Evolutionary conservation across 2,113 vertebrate genomes (phyloP), one percentile per base, ranked within the genome.

Genomic region (Cygnus buccinator): DNA sequence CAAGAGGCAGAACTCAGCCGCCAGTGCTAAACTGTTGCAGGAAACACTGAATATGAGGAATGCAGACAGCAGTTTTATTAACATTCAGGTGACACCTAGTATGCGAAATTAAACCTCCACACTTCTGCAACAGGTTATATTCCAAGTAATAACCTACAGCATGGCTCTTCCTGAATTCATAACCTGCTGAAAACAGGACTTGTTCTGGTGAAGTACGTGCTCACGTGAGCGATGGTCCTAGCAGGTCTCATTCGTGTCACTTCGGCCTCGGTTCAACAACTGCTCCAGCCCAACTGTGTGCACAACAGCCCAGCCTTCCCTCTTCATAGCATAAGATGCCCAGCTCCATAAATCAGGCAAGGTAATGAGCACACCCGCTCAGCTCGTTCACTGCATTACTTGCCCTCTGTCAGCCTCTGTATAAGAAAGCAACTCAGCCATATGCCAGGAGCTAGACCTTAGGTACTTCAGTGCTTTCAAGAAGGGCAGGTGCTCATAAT

Each of bases 331-430:
- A 22, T 11, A 37, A 71, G 37, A 75, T 28, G 57, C 13, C 31
- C 6, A 29, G 1, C 81, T 87, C 67, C 57, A 58, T 71, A 59
- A 78, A 59, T n/a, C 7, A 63, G 70, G n/a, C 23, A 71, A 37
- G 59, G 62, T 1, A 78, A 19, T 0, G 0, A 78, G 57, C 19
- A 22, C 37, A 44, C 10, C n/a, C 74, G 28, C 9, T 81, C 62
- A 81, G n/a, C 2, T 2, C 9, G 78, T 63, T 59, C 29, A 35
- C 67, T 63, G 8, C 13, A 20, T 72, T 87, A 33, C 52, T 74
- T 78, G 80, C 21, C 73, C n/a, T 25, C 2, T 62, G 65, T 67
- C 84, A 81, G 19, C 41, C 25, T 82, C 70, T 58, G n/a, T 31
- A 10, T 29, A 71, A 61, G 39, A 93, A 73, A 85, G 54, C 10